A percentile compares a stretch with the other conserved stretches of the same genome.
These are phyloP conservation scores for Etia nguti DNA, from an alignment of 2,113 vertebrate genomes.

Conservation along the genomic window DNA sequence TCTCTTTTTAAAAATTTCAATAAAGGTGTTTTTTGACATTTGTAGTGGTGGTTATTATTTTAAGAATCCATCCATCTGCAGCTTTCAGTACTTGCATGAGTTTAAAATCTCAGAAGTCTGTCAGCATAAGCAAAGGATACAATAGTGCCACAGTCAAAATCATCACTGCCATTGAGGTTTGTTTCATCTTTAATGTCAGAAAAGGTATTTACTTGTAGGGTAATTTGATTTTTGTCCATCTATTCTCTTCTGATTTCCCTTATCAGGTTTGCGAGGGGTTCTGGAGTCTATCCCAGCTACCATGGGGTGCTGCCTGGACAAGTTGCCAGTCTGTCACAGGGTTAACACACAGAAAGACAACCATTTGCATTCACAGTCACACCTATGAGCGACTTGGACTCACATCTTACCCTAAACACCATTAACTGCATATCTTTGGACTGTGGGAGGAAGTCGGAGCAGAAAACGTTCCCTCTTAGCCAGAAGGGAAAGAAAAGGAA, in stretches of 20 bases:
- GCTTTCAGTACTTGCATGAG: background rate
- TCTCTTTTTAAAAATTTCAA: constrained; percentile 35
- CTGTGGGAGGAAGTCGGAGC: no score
- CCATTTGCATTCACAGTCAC: no score
- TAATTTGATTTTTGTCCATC: background rate
- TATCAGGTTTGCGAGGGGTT: background rate
- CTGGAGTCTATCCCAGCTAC: background rate
- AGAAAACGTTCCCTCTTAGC: no score
- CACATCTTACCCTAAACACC: no score
- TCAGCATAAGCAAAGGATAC: background rate
- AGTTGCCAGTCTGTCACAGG: no score
- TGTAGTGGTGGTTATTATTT: background rate
- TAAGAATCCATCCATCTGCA: background rate
- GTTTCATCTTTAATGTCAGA: background rate
- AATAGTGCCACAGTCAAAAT: background rate
- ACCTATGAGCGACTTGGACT: no score
- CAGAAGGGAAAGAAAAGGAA: no score
- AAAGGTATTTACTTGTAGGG: background rate
- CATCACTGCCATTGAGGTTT: background rate
- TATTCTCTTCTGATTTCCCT: background rate
- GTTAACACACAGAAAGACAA: no score
- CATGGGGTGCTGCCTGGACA: no score
- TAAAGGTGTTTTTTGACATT: constrained; percentile 65
- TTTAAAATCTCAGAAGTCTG: background rate
- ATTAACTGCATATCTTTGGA: no score